Evolutionary conservation across 2,113 vertebrate genomes (phyloP), one percentile per base, ranked within the genome.

Genomic region (Cephalopterus ornatus): DNA sequence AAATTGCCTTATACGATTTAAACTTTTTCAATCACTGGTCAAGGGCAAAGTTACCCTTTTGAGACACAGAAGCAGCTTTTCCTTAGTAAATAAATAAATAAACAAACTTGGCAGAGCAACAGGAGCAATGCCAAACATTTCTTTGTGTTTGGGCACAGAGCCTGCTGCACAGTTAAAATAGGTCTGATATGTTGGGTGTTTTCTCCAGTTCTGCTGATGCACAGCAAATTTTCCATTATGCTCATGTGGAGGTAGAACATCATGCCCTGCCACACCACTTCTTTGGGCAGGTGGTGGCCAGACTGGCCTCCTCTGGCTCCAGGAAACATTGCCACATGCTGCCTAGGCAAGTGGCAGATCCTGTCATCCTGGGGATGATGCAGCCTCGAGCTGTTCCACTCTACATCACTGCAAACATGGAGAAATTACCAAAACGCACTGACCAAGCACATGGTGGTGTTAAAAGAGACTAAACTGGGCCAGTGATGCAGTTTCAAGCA

Each of bases 191-290:
- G 33, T 15, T 3, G 8, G 52, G 42, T 53, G 37, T 70, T 30
- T 35, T 26, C 56, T 52, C 52, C 26, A 3, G 41, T 12, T 41
- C 37, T 56, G 55, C 50, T 32, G 78, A 42, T 17, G 44, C 72
- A 17, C 7, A 27, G 59, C 4, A 10, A 32, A 58, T 8, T 72
- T 52, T 55, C 26, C 7, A 2, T 16, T 19, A 63, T 16, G 21
- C 6, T 37, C 6, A 4, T 0, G 1, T 9, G 19, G 33, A 62
- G 33, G 59, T 59, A 47, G 76, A 24, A 1, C 16, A 18, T 3
- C 1, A 0, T 1, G 2, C 65, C 37, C 13, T 12, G 6, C 12
- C 24, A 49, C 7, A 63, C 13, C 2, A 3, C 3, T 9, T 9
- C 13, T 10, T 27, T 14, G n/a, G 63, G 66, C 56, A 41, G 24